A percentile compares a stretch with the other conserved stretches of the same genome.
Evolutionary conservation across 1,140 invertebrate genomes (phyloP).

Genomic region (Zaprionus nigranus): DNA sequence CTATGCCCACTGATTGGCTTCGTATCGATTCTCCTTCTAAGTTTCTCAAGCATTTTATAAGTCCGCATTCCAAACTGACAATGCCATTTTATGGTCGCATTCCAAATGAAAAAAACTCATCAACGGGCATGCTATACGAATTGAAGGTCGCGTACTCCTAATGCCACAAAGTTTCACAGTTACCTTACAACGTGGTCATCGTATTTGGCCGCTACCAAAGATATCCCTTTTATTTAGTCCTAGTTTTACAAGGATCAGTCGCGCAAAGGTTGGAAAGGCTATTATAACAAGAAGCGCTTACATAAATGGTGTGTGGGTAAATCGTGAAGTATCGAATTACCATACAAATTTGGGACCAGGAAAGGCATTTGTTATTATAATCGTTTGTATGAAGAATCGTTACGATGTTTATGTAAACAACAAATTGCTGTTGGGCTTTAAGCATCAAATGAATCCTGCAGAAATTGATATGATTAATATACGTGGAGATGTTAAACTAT

Average conservation of each 20-base stretch:
- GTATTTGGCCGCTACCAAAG: constrained; percentile 87
- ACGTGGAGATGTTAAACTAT: constrained; percentile 81
- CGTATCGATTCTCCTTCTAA: constrained; percentile 13
- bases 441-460: constrained; percentile 62
- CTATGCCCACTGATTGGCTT: constrained; percentile 25
- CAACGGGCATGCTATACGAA: constrained; percentile 84
- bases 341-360: constrained; percentile 83
- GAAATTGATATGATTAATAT: constrained; percentile 84
- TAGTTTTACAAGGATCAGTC: constrained; percentile 84
- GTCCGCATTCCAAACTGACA: not conserved
- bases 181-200: constrained; percentile 87
- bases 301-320: constrained; percentile 82
- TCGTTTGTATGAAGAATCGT: constrained; percentile 61
- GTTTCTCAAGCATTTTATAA: not conserved
- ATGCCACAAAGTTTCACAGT: constrained; percentile 88
- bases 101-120: constrained; percentile 16
- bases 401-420: constrained; percentile 84
- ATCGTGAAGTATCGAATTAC: constrained; percentile 76
- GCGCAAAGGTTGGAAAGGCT: constrained; percentile 66
- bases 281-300: constrained; percentile 84
- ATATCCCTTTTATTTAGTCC: constrained; percentile 87
- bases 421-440: constrained; percentile 77
- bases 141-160: constrained; percentile 86
- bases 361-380: constrained; percentile 76
- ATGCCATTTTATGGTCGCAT: constrained; percentile 62